Percentiles rank a stretch among this genome's conserved stretches.
Conservation (phyloP, 2,113 vertebrate species). For the Perca fluviatilis region DNA sequence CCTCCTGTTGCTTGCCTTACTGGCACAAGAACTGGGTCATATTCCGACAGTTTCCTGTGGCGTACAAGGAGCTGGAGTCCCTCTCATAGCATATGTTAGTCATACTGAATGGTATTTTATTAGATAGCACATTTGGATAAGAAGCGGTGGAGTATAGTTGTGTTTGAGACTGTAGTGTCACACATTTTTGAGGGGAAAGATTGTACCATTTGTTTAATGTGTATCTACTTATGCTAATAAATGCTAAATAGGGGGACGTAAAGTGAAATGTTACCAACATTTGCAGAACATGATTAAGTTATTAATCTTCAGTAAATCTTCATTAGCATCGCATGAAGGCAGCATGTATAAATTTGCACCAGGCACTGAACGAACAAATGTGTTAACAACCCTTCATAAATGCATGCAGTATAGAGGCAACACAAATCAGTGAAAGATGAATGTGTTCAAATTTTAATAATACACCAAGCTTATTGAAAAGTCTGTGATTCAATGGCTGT, state of each 20-base stretch:
- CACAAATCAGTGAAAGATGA: not conserved
- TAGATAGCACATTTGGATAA: not conserved
- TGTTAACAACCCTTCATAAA: not conserved
- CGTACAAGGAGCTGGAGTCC: conserved; percentile 5
- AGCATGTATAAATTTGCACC: not conserved
- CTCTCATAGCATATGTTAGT: not conserved
- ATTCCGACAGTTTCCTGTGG: conserved; percentile 23
- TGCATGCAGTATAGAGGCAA: not conserved
- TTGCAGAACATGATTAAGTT: not conserved
- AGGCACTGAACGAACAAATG: not conserved
- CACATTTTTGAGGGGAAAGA: not conserved
- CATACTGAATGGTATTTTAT: not conserved
- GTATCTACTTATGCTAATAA: not conserved
- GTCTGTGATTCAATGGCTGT: not conserved
- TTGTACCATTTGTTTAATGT: not conserved
- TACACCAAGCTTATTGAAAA: not conserved
- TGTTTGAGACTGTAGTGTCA: not conserved
- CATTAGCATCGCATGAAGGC: not conserved
- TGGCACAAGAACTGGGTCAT: conserved; percentile 32
- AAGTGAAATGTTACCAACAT: not conserved
- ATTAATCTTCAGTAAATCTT: not conserved
- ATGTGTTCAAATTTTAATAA: not conserved
- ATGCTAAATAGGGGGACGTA: not conserved
- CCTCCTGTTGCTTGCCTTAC: conserved; percentile 36
- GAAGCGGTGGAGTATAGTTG: not conserved